Percentiles rank a stretch among this genome's conserved stretches.
These are phyloP conservation scores for Balaeniceps rex DNA, from an alignment of 2,113 vertebrate species.

Conservation along the genomic window DNA sequence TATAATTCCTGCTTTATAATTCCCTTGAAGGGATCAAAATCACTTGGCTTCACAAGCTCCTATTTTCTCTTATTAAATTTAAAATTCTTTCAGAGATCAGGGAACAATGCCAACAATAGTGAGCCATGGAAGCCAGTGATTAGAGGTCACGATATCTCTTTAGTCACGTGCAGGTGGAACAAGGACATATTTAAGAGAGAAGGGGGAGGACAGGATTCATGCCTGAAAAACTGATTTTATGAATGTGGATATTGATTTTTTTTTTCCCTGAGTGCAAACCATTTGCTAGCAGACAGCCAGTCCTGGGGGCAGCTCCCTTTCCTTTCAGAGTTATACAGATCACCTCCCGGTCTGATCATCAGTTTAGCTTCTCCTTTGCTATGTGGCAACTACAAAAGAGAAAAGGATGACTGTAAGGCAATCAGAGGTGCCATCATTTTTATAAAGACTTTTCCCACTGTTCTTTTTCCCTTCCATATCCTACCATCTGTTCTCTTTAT, in stretches of 20 bases:
- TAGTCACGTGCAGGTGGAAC: not conserved
- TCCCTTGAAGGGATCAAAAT: not conserved
- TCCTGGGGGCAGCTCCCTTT: not conserved
- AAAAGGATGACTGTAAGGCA: not conserved
- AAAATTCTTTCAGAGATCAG: not conserved
- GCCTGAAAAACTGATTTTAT: not conserved
- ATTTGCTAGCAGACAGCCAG: not conserved
- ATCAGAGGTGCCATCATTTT: not conserved
- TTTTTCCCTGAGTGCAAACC: not conserved
- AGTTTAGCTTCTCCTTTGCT: not conserved
- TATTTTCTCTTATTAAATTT: not conserved
- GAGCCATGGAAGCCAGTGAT: not conserved
- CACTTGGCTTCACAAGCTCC: not conserved
- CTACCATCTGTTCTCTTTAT: not conserved
- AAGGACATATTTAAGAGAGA: not conserved
- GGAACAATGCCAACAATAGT: not conserved
- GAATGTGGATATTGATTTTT: not conserved
- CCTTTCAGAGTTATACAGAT: not conserved
- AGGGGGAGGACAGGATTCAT: not conserved
- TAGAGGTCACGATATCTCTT: not conserved
- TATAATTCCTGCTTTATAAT: not conserved
- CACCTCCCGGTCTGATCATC: not conserved
- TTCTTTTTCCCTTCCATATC: not conserved
- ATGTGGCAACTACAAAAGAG: not conserved
- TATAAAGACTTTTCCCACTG: not conserved